Evolutionary conservation across 2,113 vertebrate species (phyloP).

Genomic region (Psophia crepitans): DNA sequence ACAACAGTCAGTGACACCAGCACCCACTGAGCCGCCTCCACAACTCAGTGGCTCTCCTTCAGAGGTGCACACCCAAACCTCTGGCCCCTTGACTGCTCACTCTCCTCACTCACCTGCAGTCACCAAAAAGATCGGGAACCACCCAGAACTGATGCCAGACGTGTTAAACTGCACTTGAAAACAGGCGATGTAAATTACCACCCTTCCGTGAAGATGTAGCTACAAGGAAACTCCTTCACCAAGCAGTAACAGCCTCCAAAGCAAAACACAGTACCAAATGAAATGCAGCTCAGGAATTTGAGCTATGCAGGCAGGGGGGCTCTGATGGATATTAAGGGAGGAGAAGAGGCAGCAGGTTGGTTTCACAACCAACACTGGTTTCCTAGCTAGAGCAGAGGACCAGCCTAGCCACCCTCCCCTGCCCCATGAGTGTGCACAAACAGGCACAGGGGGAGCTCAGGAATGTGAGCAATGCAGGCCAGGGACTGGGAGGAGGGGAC

Average conservation of each 20-base stretch:
- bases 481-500: background rate
- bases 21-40: background rate
- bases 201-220: background rate
- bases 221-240: background rate
- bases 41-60: background rate
- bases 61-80: fast-evolving
- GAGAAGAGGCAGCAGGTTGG: background rate
- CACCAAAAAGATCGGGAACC: background rate
- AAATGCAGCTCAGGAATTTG: background rate
- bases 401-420: background rate
- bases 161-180: background rate
- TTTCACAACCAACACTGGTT: background rate
- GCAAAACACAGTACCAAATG: background rate
- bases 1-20: background rate
- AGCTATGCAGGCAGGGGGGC: conserved; percentile 8
- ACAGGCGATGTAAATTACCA: fast-evolving
- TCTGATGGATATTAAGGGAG: background rate
- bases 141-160: background rate
- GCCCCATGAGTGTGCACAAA: background rate
- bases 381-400: background rate
- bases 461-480: background rate
- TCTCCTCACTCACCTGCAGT: background rate
- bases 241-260: background rate
- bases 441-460: background rate
- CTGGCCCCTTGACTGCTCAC: background rate